A percentile compares a stretch with the other conserved stretches of the same genome.
Conservation (phyloP, 2,797 vertebrate genomes). For the Scomberomorus guttatus region DNA sequence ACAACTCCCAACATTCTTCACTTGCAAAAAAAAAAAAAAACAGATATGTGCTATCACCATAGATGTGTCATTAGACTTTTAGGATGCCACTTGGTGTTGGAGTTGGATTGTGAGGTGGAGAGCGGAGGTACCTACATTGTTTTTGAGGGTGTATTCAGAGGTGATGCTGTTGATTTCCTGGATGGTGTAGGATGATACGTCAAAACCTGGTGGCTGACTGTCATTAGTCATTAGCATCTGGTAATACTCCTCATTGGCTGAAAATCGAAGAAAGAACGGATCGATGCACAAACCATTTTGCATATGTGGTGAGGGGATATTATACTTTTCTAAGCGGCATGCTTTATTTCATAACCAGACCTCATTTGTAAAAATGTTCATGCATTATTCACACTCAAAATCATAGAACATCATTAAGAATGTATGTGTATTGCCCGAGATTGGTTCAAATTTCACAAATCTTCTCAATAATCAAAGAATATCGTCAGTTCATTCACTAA, state of each 20-base stretch:
- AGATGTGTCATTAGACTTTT: neutral
- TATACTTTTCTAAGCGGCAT: neutral
- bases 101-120: neutral
- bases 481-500: neutral
- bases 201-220: constrained; percentile 87
- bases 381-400: neutral
- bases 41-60: neutral
- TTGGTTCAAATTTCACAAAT: neutral
- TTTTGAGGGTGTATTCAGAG: constrained; percentile 93
- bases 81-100: neutral
- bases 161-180: constrained; percentile 92
- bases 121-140: constrained; percentile 83
- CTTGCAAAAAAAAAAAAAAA: neutral
- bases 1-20: neutral
- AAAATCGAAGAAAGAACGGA: constrained; percentile 5
- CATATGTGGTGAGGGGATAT: neutral
- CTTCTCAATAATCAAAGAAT: neutral
- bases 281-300: neutral
- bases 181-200: constrained; percentile 91
- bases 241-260: constrained; percentile 97
- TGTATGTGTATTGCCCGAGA: neutral
- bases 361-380: no score
- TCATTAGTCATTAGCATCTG: constrained; percentile 92
- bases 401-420: neutral
- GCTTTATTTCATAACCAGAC: neutral